A percentile compares a stretch with the other conserved stretches of the same genome.
Evolutionary conservation across 2,888 invertebrate genomes (phyloP).

Genomic region (Allygus modestus): DNA sequence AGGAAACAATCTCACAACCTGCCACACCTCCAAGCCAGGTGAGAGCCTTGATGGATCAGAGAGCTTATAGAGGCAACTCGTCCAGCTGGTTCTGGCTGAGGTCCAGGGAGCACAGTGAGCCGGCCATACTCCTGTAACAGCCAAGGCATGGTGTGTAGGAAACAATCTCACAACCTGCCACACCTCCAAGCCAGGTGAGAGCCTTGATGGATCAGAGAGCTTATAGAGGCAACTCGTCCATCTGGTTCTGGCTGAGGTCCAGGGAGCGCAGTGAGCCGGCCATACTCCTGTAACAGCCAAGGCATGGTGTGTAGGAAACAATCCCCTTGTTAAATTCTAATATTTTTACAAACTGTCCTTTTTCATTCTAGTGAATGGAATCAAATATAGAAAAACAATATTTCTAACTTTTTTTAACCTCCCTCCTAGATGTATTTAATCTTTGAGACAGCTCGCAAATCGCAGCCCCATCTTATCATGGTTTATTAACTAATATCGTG

Average conservation of each 20-base stretch:
- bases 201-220: conserved; percentile 84
- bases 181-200: conserved; percentile 84
- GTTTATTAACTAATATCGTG: no score
- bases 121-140: conserved; percentile 85
- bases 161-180: no score
- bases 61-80: conserved; percentile 85
- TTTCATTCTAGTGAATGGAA: no score
- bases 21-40: conserved; percentile 81
- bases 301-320: no score
- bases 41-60: conserved; percentile 84
- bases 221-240: conserved; percentile 86
- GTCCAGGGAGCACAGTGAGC: conserved; percentile 89
- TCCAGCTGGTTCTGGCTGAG: conserved; percentile 89
- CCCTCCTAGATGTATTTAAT: no score
- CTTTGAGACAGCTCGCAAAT: no score
- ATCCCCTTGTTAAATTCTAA: no score
- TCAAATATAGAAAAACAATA: no score
- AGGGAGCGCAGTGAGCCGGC: conserved; percentile 88
- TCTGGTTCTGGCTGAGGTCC: conserved; percentile 89
- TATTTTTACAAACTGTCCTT: neutral
- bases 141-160: conserved; percentile 27
- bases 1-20: no score
- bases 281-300: conserved; percentile 82
- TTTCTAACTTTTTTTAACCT: no score
- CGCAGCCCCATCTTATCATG: no score